Base-by-base conservation (phyloP, 2,888 invertebrate genomes). In the Lycocerus yunnanus region DNA sequence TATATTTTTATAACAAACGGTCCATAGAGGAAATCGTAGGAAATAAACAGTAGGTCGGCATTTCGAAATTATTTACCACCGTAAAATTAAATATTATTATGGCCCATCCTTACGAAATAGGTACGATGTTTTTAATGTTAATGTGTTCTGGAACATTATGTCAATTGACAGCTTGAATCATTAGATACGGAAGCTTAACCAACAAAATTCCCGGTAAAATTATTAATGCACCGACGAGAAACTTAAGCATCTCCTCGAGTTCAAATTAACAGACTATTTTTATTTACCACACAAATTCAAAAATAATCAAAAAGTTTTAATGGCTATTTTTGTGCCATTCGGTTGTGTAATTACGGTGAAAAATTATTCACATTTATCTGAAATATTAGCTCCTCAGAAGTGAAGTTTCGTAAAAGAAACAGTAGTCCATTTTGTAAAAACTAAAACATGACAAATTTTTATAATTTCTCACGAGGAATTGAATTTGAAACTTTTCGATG, bases 111-210 rank as follows among this genome's bases (percentile, higher is more conserved):
- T 70, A 73, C 73, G 58, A 70, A 75, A 73, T 75, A 72, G 66
- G 69, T 68, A 63, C 61, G 61, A 63, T 63, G 61, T 63, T 63
- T 61, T 71, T 67, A 71, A 75, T 71, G 74, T 76, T 78, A 78
- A 78, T 78, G 77, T 72, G 78, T 77, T 77, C 76, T 78, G 79
- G 78, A 72, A 80, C 79, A 78, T 80, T 79, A 80, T 80, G 79
- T 80, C 80, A 79, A 79, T 79, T 79, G 78, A 78, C 80, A 78
- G 76, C 75, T 77, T 70, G 66, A 72, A 58, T 78, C 79, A 80
- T 80, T 80, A 80, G 79, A 80, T 75, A 78, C 78, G 80, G 76
- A 71, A 78, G 78, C 76, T 78, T 78, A 71, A 66, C 71, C 63
- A 69, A 71, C 75, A 68, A 72, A 76, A 74, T 75, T 75, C 74